Percentiles rank a stretch among this genome's conserved stretches.
phyloP scores from a whole-genome alignment of 2,797 vertebrate species.

The Cheirogaleus major region DNA sequence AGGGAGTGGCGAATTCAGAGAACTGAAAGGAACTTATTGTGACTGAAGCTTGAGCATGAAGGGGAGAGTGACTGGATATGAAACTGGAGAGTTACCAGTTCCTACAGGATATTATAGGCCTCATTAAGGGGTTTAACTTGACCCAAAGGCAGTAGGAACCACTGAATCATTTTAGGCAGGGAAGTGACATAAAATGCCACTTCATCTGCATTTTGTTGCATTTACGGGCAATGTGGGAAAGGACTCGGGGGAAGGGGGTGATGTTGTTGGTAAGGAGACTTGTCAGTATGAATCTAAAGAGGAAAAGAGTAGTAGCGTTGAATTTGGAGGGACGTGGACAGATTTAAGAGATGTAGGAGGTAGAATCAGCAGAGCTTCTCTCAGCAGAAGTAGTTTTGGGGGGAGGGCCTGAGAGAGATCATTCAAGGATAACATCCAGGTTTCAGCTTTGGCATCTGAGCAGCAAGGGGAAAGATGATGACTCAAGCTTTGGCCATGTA shows the following conservation, averaged over 20 bases:
- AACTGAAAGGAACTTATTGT: conserved; percentile 55
- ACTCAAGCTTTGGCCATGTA: not conserved
- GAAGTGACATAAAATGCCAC: not conserved
- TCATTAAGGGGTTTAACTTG: not conserved
- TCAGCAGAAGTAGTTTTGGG: not conserved
- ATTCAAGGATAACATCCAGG: not conserved
- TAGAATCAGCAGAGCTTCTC: not conserved
- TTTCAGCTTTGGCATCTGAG: conserved; percentile 37
- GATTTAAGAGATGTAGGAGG: not conserved
- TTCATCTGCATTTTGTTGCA: not conserved
- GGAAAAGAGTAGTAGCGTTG: not conserved
- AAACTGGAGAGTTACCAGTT: conserved; percentile 48
- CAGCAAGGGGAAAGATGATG: not conserved
- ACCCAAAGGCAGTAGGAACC: not conserved
- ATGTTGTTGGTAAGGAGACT: not conserved
- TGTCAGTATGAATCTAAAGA: not conserved
- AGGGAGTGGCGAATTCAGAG: not conserved
- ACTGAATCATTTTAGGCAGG: not conserved
- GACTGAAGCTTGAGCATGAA: not conserved
- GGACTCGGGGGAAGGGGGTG: not conserved
- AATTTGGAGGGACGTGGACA: not conserved
- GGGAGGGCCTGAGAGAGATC: not conserved
- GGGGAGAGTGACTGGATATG: not conserved
- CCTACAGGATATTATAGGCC: not conserved
- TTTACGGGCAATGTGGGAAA: not conserved